Evolutionary conservation across 2,113 vertebrate species (phyloP).

Genomic region (Phyllopteryx taeniolatus): DNA sequence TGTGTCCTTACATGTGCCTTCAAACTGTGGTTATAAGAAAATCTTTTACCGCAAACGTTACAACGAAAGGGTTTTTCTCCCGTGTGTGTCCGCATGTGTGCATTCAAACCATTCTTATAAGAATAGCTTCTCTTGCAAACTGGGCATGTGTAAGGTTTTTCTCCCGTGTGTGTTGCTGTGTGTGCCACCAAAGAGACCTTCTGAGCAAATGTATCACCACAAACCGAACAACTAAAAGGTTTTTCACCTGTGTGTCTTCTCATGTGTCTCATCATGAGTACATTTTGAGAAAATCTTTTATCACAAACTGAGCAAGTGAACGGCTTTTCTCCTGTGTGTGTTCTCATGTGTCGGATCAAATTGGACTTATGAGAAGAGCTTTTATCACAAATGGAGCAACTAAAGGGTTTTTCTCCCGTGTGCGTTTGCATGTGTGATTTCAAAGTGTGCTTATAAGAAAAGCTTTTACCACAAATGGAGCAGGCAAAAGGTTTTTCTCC

Average conservation of each 20-base stretch:
- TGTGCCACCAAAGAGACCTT: no score
- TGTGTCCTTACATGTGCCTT: no score
- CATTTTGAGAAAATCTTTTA: no score
- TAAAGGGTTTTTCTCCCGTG: no score
- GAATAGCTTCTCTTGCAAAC: neutral
- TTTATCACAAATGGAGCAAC: no score
- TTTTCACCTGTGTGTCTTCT: neutral
- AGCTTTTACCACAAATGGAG: no score
- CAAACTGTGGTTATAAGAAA: neutral
- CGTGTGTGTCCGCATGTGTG: neutral
- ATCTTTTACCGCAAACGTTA: neutral
- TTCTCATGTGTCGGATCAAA: no score
- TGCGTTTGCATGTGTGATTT: no score
- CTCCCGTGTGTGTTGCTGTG: neutral
- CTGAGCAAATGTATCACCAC: neutral
- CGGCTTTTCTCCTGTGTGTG: no score
- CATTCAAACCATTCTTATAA: neutral
- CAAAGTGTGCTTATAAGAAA: no score
- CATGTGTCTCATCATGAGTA: neutral
- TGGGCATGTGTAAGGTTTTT: neutral
- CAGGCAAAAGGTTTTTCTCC: no score
- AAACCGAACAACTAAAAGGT: neutral
- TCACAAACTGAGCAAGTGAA: no score
- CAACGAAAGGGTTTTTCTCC: neutral
- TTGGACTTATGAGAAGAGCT: neutral